These are phyloP conservation scores for Sylvia borin DNA, from an alignment of 2,797 vertebrate genomes.

Conservation along the genomic window DNA sequence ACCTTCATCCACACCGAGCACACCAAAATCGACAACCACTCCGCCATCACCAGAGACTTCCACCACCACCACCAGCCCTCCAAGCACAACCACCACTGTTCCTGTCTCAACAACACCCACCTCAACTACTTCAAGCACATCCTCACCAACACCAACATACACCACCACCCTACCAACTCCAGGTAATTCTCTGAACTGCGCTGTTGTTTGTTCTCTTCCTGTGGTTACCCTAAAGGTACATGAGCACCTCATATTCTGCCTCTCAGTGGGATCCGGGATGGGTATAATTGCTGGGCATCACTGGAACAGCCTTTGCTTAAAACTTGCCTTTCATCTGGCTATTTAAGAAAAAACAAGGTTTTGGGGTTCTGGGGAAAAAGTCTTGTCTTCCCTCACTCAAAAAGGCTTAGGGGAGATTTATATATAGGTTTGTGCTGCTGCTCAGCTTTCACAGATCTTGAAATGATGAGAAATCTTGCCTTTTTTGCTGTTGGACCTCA, in stretches of 20 bases:
- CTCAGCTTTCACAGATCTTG: neutral
- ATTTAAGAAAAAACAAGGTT: neutral
- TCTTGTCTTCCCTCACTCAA: neutral
- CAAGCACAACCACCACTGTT: too few species aligned
- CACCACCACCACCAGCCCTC: neutral
- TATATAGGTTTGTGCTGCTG: neutral
- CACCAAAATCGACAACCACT: neutral
- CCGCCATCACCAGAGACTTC: accelerated
- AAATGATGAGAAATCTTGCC: neutral
- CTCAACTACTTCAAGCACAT: too few species aligned
- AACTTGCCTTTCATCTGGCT: neutral
- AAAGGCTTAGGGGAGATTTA: too few species aligned
- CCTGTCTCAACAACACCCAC: too few species aligned
- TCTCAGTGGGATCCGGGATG: accelerated
- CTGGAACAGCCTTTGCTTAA: neutral
- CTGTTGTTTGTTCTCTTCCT: neutral
- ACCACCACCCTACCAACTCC: too few species aligned
- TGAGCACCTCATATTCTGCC: neutral
- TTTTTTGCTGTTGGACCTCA: neutral
- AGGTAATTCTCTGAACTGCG: too few species aligned
- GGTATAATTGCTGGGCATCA: neutral
- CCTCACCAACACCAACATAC: too few species aligned
- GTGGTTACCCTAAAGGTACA: neutral
- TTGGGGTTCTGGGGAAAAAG: neutral
- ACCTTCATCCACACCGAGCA: neutral